A percentile compares a stretch with the other conserved stretches of the same genome.
Conservation (phyloP, 2,797 vertebrate species). For the Crossoptilon crossoptilon region DNA sequence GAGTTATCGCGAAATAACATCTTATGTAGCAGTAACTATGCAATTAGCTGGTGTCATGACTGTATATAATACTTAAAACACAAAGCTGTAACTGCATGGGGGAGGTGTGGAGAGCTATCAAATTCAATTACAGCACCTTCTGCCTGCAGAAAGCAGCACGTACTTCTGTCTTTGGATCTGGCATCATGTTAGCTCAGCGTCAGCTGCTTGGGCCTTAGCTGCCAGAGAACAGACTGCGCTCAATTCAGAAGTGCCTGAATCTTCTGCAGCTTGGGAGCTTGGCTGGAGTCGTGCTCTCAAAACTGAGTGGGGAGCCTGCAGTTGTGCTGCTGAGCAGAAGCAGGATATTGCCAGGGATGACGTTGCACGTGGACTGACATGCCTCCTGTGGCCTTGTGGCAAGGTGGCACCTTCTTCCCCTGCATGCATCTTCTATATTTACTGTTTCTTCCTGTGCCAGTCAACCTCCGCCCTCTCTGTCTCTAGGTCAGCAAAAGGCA, state of each 20-base stretch:
- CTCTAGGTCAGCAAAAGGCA: constrained; percentile 90
- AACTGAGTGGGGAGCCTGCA: constrained; percentile 29
- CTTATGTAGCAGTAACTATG: constrained; percentile 70
- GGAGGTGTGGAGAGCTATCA: constrained; percentile 71
- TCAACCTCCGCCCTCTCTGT: constrained; percentile 20
- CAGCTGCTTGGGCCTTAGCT: constrained; percentile 72
- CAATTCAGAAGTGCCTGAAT: constrained; percentile 55
- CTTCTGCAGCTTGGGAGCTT: constrained; percentile 31
- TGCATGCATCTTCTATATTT: accelerated
- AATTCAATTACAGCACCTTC: constrained; percentile 70
- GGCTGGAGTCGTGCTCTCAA: not conserved
- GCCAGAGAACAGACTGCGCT: constrained; percentile 75
- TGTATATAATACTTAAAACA: constrained; percentile 77
- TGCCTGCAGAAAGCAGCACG: constrained; percentile 55
- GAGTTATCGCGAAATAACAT: constrained; percentile 74
- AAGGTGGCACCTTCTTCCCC: not conserved
- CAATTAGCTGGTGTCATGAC: constrained; percentile 71
- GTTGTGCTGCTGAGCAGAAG: constrained; percentile 15
- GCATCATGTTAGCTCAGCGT: constrained; percentile 70
- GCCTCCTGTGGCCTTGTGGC: not conserved
- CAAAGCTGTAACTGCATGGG: constrained; percentile 71
- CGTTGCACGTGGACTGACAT: not conserved
- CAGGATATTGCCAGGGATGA: not conserved
- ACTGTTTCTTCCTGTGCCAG: not conserved
- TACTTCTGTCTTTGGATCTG: constrained; percentile 73